Evolutionary conservation across 2,888 invertebrate genomes (phyloP), one percentile per base, ranked within the genome.

Genomic region (Encarsia formosa): DNA sequence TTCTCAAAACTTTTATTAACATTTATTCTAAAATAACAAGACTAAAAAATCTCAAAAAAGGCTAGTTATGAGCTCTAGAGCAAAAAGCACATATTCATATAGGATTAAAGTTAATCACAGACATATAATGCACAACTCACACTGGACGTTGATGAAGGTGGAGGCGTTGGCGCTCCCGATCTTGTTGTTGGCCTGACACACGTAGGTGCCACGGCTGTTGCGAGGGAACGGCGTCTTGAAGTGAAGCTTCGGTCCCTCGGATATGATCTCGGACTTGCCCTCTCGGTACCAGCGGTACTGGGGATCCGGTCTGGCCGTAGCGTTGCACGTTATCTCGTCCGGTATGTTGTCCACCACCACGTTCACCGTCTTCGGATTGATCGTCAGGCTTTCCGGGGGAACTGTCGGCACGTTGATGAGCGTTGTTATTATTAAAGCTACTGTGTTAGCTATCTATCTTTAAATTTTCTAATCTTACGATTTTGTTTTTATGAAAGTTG

Each of bases 381-480:
- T 86, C 1, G 83, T 85, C 61, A 92, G 83, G 65, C 90, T 87
- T 69, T 91, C 90, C n/a, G 94, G 94, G 58, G 87, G 84, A 78
- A 84, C 88, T 89, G 69, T 20, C 67, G 40, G 26, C 23, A 34
- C 3, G 11, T 6, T 11, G 32, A 24, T n/a, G n/a, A n/a, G n/a
- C n/a, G n/a, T n/a, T n/a, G n/a, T n/a, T n/a, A n/a, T n/a, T n/a
- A n/a, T n/a, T n/a, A n/a, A n/a, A n/a, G n/a, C n/a, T n/a, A n/a
- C n/a, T n/a, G n/a, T n/a, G n/a, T n/a, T n/a, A n/a, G n/a, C n/a
- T n/a, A n/a, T n/a, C n/a, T n/a, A n/a, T n/a, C n/a, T n/a, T n/a
- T n/a, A n/a, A n/a, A n/a, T n/a, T n/a, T n/a, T n/a, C n/a, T n/a
- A n/a, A n/a, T n/a, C n/a, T n/a, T n/a, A n/a, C n/a, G n/a, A n/a